These are phyloP conservation scores for Bhutanitis thaidina DNA, from an alignment of 2,888 invertebrate genomes.

Conservation along the genomic window DNA sequence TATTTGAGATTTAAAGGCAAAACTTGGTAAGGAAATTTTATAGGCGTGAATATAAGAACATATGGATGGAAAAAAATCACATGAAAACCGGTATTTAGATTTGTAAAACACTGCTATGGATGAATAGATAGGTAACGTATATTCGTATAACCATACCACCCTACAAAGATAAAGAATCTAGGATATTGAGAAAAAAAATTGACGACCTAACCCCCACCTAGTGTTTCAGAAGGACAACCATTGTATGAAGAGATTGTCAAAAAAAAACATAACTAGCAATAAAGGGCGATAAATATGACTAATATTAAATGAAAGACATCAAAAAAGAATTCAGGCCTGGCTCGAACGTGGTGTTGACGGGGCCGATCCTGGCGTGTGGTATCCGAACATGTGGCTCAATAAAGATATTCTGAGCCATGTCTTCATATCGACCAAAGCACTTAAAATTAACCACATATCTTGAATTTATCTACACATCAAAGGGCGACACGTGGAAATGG, in stretches of 20 bases:
- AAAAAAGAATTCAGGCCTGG: conserved; percentile 37
- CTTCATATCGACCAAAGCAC: conserved; percentile 43
- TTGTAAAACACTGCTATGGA: too few relatives aligned
- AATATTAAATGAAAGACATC: not conserved
- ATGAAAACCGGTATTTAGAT: too few relatives aligned
- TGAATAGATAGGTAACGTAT: too few relatives aligned
- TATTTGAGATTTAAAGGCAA: too few relatives aligned
- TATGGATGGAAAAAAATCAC: too few relatives aligned
- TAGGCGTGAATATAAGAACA: too few relatives aligned
- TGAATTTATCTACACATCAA: conserved; percentile 38
- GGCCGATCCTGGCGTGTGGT: conserved; percentile 43
- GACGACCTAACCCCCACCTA: conserved; percentile 70
- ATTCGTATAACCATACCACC: not conserved
- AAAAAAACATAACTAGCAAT: conserved; percentile 20
- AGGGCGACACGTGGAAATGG: conserved; percentile 33
- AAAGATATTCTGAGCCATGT: conserved; percentile 62
- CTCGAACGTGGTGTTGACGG: conserved; percentile 32
- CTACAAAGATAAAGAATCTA: conserved; percentile 1
- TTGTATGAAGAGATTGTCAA: conserved; percentile 17
- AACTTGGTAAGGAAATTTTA: too few relatives aligned
- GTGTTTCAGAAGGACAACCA: conserved; percentile 41
- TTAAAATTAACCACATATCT: conserved; percentile 45
- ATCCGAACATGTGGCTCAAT: conserved; percentile 69
- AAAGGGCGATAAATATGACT: conserved; percentile 22
- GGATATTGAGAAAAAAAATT: conserved; percentile 23